Conservation (phyloP, 1,140 invertebrate genomes). For the Ostrea edulis region DNA sequence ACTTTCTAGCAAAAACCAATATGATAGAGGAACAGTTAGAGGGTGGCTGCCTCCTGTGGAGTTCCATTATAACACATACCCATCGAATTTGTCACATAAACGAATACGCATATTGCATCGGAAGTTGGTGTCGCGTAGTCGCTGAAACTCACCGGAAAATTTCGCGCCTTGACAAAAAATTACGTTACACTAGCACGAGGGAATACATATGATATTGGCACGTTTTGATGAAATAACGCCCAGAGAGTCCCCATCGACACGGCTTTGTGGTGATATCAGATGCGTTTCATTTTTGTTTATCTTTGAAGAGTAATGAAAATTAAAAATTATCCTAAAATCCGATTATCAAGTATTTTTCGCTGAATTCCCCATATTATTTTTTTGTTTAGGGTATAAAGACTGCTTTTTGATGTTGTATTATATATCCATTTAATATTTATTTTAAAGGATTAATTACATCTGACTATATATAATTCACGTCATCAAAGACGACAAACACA, state of each 20-base stretch:
- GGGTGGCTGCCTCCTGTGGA: not conserved
- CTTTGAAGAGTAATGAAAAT: not conserved
- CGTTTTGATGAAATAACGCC: not conserved
- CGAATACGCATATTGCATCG: conserved; percentile 8
- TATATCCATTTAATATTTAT: too few relatives aligned
- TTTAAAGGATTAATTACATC: too few relatives aligned
- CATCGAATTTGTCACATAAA: not conserved
- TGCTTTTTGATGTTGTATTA: too few relatives aligned
- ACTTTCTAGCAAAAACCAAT: not conserved
- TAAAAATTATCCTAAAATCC: too few relatives aligned
- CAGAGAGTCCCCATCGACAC: not conserved
- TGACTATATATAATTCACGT: too few relatives aligned
- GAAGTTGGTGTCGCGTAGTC: not conserved
- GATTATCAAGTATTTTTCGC: too few relatives aligned
- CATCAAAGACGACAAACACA: too few relatives aligned
- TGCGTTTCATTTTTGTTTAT: not conserved
- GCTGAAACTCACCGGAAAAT: not conserved
- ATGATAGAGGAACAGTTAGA: conserved; percentile 10
- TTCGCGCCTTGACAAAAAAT: conserved; percentile 1
- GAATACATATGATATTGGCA: conserved; percentile 25
- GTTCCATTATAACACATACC: not conserved
- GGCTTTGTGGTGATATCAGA: not conserved
- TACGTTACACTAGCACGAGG: not conserved
- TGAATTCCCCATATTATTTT: too few relatives aligned
- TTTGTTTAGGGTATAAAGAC: too few relatives aligned